Conservation (phyloP, 2,113 vertebrate species). For the Tenebrosternarchus preto region DNA sequence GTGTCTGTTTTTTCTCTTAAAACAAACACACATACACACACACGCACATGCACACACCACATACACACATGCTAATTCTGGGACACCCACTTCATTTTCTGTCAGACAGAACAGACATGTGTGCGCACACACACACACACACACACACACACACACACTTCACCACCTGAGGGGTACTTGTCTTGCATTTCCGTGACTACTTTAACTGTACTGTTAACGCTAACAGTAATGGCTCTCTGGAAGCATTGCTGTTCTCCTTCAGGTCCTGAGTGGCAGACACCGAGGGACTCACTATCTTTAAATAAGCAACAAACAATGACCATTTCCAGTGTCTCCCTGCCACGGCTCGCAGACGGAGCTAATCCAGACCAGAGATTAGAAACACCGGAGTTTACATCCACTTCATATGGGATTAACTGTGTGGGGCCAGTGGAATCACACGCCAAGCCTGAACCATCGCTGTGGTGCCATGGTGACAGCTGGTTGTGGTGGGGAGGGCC, state of each 20-base stretch:
- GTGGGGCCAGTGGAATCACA: neutral
- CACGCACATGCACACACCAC: slow-evolving; percentile 56
- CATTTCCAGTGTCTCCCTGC: slow-evolving; percentile 5
- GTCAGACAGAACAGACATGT: slow-evolving; percentile 2
- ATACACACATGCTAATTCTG: slow-evolving; percentile 44
- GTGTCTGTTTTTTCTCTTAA: slow-evolving; percentile 41
- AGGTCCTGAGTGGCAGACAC: slow-evolving; percentile 63
- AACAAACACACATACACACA: slow-evolving; percentile 45
- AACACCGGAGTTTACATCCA: neutral
- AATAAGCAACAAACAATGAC: slow-evolving; percentile 31
- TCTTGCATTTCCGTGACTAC: slow-evolving; percentile 55
- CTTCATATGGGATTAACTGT: neutral
- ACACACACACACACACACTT: slow-evolving; percentile 31
- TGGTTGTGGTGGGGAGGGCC: too few species aligned
- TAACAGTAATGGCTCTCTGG: slow-evolving; percentile 56
- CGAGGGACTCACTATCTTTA: slow-evolving; percentile 57
- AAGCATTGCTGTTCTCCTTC: slow-evolving; percentile 52
- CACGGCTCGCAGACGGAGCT: neutral
- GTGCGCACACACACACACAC: neutral
- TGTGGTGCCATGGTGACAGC: neutral
- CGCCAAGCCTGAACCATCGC: neutral
- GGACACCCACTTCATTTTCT: slow-evolving; percentile 40
- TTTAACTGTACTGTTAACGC: too few species aligned
- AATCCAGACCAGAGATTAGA: neutral
- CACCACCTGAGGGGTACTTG: slow-evolving; percentile 42